A percentile compares a stretch with the other conserved stretches of the same genome.
Conservation (phyloP, 2,888 invertebrate genomes). For the Lasioglossum villosulum region DNA sequence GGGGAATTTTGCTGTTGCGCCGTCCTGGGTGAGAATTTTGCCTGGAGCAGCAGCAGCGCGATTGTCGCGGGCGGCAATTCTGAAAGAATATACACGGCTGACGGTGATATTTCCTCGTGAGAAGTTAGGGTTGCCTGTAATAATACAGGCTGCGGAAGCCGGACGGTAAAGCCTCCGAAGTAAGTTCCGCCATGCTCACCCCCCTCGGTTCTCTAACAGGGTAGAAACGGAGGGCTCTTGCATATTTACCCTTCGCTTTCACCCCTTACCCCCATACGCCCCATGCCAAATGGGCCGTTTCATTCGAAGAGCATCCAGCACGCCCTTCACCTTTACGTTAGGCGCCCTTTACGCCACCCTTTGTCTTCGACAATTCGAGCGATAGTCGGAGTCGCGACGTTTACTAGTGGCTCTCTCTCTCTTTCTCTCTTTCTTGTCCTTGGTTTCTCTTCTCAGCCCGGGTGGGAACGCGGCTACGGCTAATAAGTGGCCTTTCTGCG, state of each 20-base stretch:
- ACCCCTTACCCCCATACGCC: slow-evolving; percentile 53
- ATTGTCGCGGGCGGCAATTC: slow-evolving; percentile 35
- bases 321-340: slow-evolving; percentile 53
- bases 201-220: slow-evolving; percentile 16
- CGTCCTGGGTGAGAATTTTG: neutral
- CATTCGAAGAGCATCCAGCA: slow-evolving; percentile 61
- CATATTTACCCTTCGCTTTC: slow-evolving; percentile 71
- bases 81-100: slow-evolving; percentile 48
- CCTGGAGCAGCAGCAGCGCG: neutral
- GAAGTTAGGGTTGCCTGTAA: slow-evolving; percentile 61
- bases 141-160: slow-evolving; percentile 50
- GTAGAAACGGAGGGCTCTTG: slow-evolving; percentile 57
- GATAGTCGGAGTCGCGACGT: slow-evolving; percentile 57
- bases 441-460: neutral
- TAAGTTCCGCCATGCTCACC: slow-evolving; percentile 62
- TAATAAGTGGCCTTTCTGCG: slow-evolving; percentile 66
- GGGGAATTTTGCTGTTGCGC: neutral
- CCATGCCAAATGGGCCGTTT: slow-evolving; percentile 72
- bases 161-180: slow-evolving; percentile 58
- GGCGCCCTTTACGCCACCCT: slow-evolving; percentile 54
- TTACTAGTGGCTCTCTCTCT: slow-evolving; percentile 44
- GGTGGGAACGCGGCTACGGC: slow-evolving; percentile 18
- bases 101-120: slow-evolving; percentile 58
- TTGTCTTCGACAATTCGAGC: slow-evolving; percentile 67
- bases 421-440: slow-evolving; percentile 3